Conservation (phyloP, 2,888 invertebrate genomes). For the Koerneria pararmatus region DNA sequence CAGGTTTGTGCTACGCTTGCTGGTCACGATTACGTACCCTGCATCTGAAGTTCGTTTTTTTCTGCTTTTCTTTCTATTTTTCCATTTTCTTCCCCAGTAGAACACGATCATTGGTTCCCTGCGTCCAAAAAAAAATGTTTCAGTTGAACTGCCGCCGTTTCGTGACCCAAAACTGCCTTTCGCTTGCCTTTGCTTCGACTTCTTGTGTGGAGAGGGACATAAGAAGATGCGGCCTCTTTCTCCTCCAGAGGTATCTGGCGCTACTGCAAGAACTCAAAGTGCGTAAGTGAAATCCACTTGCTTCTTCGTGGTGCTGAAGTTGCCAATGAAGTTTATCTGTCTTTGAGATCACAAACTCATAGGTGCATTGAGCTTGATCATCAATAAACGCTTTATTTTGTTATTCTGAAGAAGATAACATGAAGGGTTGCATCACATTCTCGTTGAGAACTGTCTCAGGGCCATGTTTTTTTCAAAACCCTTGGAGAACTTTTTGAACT, state of each 20-base stretch:
- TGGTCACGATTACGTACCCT: slow-evolving; percentile 34
- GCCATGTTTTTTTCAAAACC: no score
- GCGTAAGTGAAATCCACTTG: no score
- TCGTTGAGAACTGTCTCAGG: no score
- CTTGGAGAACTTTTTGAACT: no score
- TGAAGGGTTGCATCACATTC: no score
- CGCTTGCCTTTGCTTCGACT: slow-evolving; percentile 41
- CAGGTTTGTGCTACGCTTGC: slow-evolving; percentile 36
- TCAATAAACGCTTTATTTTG: no score
- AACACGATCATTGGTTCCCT: background rate
- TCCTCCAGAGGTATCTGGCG: slow-evolving; percentile 39
- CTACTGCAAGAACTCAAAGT: slow-evolving; percentile 28
- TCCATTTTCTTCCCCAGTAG: background rate
- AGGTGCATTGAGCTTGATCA: no score
- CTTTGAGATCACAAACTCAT: no score
- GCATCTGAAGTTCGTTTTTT: slow-evolving; percentile 33
- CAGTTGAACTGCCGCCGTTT: slow-evolving; percentile 41
- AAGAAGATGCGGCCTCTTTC: slow-evolving; percentile 36
- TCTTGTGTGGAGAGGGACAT: slow-evolving; percentile 32
- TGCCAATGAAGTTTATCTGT: no score
- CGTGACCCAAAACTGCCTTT: slow-evolving; percentile 39
- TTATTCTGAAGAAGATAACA: no score
- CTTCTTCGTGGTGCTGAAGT: no score
- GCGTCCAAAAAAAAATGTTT: no score
- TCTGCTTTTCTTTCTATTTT: background rate